Evolutionary conservation across 2,888 invertebrate species (phyloP).

Genomic region (Agrotis clavis): DNA sequence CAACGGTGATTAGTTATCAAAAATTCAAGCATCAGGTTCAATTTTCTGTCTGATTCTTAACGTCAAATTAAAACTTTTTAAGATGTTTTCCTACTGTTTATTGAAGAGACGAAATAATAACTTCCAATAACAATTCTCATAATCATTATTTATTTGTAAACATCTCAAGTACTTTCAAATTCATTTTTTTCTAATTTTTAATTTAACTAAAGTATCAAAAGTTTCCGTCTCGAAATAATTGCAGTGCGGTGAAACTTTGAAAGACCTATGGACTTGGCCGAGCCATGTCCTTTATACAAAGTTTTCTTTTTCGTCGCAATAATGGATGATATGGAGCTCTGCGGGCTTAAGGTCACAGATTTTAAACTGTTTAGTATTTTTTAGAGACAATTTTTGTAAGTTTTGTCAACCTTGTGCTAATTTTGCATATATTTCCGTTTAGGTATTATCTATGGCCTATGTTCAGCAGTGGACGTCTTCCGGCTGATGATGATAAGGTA

Average conservation of each 20-base stretch:
- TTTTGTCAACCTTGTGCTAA: conserved; percentile 2
- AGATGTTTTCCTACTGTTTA: neutral
- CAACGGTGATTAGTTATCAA: neutral
- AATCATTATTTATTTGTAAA: conserved; percentile 9
- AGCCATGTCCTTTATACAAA: conserved; percentile 54
- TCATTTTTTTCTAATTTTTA: conserved; percentile 23
- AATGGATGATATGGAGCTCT: conserved; percentile 50
- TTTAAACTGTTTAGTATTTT: conserved; percentile 30
- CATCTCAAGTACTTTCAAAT: conserved; percentile 4
- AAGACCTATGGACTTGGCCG: conserved; percentile 53
- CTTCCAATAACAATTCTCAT: neutral
- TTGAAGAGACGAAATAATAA: neutral
- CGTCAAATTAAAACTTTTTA: too few relatives aligned
- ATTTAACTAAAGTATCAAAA: conserved; percentile 48
- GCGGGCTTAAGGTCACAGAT: conserved; percentile 46
- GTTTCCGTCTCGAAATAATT: conserved; percentile 61
- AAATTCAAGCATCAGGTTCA: neutral
- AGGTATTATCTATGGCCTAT: too few relatives aligned
- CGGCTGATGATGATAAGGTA: too few relatives aligned
- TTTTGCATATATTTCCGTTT: neutral
- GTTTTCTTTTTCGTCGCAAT: conserved; percentile 57
- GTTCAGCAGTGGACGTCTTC: too few relatives aligned
- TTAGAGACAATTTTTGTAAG: conserved; percentile 5
- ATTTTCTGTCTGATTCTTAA: too few relatives aligned
- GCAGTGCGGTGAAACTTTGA: conserved; percentile 57